Conservation (phyloP, 2,797 vertebrate genomes). For the Cetoscarus ocellatus region DNA sequence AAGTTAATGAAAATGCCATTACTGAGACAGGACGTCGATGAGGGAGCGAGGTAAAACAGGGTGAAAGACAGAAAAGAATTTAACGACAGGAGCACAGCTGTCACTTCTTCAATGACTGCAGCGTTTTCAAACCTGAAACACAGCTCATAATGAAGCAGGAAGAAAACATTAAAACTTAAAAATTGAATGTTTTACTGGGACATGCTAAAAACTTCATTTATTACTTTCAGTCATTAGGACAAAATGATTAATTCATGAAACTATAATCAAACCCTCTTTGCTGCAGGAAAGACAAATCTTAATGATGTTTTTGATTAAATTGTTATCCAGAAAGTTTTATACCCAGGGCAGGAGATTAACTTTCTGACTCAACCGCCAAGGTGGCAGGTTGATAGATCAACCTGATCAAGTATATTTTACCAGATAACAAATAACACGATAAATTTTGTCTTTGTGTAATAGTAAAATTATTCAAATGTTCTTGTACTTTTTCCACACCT, state of each 20-base stretch:
- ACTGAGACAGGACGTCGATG: conserved; percentile 30
- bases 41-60: background rate
- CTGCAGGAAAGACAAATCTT: no score
- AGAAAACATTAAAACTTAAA: background rate
- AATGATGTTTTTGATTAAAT: no score
- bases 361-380: no score
- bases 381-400: no score
- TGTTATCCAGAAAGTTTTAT: no score
- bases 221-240: background rate
- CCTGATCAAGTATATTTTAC: no score
- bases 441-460: no score
- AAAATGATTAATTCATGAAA: background rate
- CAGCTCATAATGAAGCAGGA: background rate
- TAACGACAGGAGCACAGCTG: conserved; percentile 4
- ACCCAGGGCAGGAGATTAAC: no score
- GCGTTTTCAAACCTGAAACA: background rate
- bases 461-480: no score
- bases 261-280: background rate
- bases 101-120: background rate
- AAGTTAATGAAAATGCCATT: conserved; percentile 61
- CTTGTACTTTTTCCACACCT: no score
- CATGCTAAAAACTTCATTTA: background rate
- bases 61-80: background rate
- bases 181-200: background rate
- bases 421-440: no score